Base-by-base conservation (phyloP, 2,797 vertebrate genomes). In the Gymnoscopelus microlampas region DNA sequence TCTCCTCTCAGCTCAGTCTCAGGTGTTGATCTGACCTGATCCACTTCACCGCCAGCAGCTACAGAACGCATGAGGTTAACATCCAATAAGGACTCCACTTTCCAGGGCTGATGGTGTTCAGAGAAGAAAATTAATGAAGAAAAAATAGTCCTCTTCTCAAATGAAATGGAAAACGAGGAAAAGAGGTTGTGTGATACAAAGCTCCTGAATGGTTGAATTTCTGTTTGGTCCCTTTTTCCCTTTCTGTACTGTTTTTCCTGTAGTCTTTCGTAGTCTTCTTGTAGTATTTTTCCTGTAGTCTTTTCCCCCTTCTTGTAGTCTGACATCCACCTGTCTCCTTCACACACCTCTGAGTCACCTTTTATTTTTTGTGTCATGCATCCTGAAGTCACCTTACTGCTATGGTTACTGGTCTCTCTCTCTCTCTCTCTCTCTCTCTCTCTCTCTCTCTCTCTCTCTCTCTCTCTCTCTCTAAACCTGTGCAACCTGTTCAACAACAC, bases 1-100 rank as follows among this genome's bases (percentile, higher is more conserved):
- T 57, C 80, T 79, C 76, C 71, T 80, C 74, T 85, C 75, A 82
- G 77, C 79, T 76, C 66, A 79, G 76, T 76, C 84, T 87, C 88
- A 88, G 81, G 76, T 87, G 82, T 82, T 85, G 70, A 76, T 80
- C 79, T 78, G 81, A 44, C 35, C 35, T 44, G 39, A 44, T 44
- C 39, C 39, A 9, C 70, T 84, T 85, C 65, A 66, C 77, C 35
- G 64, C 73, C 76, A 48, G 32, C 35, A 58, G 77, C 70, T 68
- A 74, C 77, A 76, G 12, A 56, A 12, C 48, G 71, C 59, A n/a
- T 56, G 50, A 64, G 4, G 74, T 51, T 14, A 80, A 66, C 66
- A 63, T 76, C 70, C 71, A 70, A 50, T 77, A 2, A 48, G 70
- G 47, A n/a, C 53, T 13, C 24, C 68, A 1, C 19, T 19, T 19